Evolutionary conservation across 1,140 invertebrate genomes (phyloP).

Genomic region (Procambarus clarkii): DNA sequence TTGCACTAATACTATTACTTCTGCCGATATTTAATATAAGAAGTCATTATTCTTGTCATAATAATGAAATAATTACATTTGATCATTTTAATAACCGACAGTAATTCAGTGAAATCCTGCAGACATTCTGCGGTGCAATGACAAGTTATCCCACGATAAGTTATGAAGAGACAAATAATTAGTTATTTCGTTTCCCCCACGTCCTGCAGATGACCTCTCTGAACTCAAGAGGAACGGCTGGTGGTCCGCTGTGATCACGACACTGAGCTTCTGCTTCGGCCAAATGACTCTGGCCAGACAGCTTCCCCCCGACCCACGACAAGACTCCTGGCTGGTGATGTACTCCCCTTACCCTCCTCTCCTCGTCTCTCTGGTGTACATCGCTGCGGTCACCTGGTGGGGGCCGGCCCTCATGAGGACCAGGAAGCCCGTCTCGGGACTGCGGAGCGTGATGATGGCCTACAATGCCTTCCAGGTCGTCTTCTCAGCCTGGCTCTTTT

Average conservation of each 20-base stretch:
- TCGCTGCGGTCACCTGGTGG: slow-evolving; percentile 87
- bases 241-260: slow-evolving; percentile 15
- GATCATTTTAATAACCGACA: no score
- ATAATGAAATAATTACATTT: no score
- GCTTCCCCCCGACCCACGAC: slow-evolving; percentile 85
- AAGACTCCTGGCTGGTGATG: slow-evolving; percentile 93
- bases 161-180: no score
- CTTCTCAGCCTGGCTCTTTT: slow-evolving; percentile 88
- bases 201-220: background rate
- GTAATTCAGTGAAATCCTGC: no score
- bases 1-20: no score
- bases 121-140: no score
- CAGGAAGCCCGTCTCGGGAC: slow-evolving; percentile 85
- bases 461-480: slow-evolving; percentile 92
- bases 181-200: no score
- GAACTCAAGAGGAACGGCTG: slow-evolving; percentile 8
- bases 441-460: slow-evolving; percentile 85
- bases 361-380: slow-evolving; percentile 88
- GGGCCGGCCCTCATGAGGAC: slow-evolving; percentile 91
- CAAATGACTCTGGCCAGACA: slow-evolving; percentile 13
- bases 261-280: slow-evolving; percentile 16
- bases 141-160: no score
- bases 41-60: no score
- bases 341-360: slow-evolving; percentile 92
- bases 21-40: no score